These are phyloP conservation scores for Dasypus novemcinctus DNA, from an alignment of 2,113 vertebrate species.

Conservation along the genomic window DNA sequence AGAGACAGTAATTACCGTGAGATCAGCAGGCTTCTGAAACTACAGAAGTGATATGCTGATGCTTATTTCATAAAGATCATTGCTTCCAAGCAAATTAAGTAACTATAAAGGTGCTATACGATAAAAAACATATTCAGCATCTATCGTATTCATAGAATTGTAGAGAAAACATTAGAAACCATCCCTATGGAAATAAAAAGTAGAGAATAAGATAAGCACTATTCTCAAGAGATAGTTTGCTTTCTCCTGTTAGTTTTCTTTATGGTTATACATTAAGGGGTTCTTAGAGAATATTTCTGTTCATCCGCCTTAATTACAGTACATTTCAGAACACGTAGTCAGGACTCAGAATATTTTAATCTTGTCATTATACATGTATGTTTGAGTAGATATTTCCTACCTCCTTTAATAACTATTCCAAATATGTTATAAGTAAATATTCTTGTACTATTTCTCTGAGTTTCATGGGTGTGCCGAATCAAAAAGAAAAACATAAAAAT, in stretches of 20 bases:
- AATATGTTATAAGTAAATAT: constrained; percentile 55
- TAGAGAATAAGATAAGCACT: background rate
- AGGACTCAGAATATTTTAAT: constrained; percentile 25
- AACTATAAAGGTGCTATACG: background rate
- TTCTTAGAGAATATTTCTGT: background rate
- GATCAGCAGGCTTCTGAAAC: background rate
- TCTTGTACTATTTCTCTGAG: constrained; percentile 40
- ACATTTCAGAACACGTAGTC: background rate
- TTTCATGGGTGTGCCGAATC: constrained; percentile 60
- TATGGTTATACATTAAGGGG: background rate
- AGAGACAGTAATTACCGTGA: background rate
- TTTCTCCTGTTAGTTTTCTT: background rate
- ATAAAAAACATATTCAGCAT: background rate
- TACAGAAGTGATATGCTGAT: background rate
- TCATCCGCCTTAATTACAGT: constrained; percentile 15
- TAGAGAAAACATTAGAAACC: background rate
- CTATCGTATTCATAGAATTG: background rate
- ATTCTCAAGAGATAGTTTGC: background rate
- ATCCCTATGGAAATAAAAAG: background rate
- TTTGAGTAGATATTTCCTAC: constrained; percentile 51
- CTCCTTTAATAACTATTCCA: constrained; percentile 12
- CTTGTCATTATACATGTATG: constrained; percentile 29
- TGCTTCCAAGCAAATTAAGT: background rate
- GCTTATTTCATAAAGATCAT: background rate
- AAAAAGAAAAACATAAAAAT: constrained; percentile 63